phyloP scores from a whole-genome alignment of 2,113 vertebrate genomes.

The Ursus arctos region DNA sequence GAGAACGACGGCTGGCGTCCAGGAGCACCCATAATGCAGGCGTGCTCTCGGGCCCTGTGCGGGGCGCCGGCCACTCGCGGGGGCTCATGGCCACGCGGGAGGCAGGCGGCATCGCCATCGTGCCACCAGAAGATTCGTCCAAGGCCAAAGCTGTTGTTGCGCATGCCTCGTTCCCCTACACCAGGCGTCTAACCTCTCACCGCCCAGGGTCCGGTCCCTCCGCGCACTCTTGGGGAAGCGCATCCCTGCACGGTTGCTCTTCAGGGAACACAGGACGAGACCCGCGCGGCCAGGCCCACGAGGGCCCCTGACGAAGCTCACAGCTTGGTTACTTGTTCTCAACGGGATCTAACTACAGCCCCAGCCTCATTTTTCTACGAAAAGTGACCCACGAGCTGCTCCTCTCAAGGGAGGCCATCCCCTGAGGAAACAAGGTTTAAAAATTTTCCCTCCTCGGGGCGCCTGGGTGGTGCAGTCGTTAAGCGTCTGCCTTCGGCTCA shows the following conservation, averaged over 20 bases:
- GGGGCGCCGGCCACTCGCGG: neutral
- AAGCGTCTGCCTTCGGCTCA: no score
- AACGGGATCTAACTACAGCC: neutral
- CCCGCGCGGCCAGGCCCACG: neutral
- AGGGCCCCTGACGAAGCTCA: neutral
- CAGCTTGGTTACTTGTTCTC: neutral
- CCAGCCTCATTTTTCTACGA: neutral
- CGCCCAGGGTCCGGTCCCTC: neutral
- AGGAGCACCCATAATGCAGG: no score
- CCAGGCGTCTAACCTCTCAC: neutral
- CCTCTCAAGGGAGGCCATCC: neutral
- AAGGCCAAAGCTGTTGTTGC: neutral
- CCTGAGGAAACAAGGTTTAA: neutral
- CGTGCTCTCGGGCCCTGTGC: neutral
- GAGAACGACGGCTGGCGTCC: no score
- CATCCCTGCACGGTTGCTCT: neutral
- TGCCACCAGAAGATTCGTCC: neutral
- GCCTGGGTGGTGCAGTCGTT: no score
- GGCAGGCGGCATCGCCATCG: neutral
- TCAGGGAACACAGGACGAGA: neutral
- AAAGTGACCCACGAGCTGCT: conserved; percentile 15
- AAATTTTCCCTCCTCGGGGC: neutral
- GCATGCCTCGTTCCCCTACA: neutral
- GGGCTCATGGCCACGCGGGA: neutral
- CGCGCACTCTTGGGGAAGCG: neutral